Base-by-base conservation (phyloP, 2,797 vertebrate genomes). In the Thamnophis elegans region DNA sequence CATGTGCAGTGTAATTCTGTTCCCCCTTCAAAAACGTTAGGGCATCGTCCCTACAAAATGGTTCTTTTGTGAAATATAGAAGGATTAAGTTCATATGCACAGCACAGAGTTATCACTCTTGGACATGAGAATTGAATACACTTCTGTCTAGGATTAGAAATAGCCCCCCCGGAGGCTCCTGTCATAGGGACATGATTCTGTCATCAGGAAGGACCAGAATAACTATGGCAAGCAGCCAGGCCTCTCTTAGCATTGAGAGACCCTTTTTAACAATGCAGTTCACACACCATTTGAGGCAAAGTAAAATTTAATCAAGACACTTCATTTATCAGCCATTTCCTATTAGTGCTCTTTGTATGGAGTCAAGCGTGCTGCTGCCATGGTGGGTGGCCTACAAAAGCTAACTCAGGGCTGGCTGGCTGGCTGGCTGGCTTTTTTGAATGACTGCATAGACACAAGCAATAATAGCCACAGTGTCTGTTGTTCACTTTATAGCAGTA, bases 321-420 rank as follows among this genome's bases (percentile, higher is more conserved):
- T 96, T 93, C 28, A 58, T 92, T 94, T 96, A 97, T 97, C 97
- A 90, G 12, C 7, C 54, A 8, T 89, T 91, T 82, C 86, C 92
- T 92, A 87, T 93, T 89, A 92, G 92, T 8, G 65, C 68, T 10
- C 93, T 93, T 92, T 95, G 89, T 18, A 42, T 0, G 13, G 20
- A 91, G 85, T 22, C 90, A 94, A 97, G 95, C 94, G 62, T 65
- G 95, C 91, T 0, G 0, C 4, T 92, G 36, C 8, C 87, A 90
- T 22, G 78, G 89, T 14, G 42, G 60, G 7, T 87, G 58, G 58
- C 89, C 55, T 82, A 60, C 65, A 91, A 10, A 82, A 65, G 16
- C 25, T 42, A 55, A 89, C 73, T 58, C 65, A 68, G 78, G 32
- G 10, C 36, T 78, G 51, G 0, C 53, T 87, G n/a, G 0, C 58